phyloP scores from a whole-genome alignment of 30 jellyfish, hydroid and myxozoan species.

The Hydractinia symbiolongicarpus region DNA sequence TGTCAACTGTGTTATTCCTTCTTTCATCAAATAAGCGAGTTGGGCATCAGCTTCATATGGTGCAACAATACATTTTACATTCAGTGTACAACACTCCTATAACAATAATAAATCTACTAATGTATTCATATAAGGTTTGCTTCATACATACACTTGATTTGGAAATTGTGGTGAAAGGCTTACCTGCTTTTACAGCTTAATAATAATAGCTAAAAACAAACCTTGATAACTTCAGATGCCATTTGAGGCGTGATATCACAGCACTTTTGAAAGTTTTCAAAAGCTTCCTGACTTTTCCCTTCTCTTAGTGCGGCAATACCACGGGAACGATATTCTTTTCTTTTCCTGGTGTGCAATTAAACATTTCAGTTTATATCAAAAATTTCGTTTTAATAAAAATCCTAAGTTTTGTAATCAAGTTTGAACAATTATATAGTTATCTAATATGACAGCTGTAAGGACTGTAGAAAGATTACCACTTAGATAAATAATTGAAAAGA shows the following conservation, averaged over 20 bases:
- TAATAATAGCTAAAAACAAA: background rate
- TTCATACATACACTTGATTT: background rate
- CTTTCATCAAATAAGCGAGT: constrained; percentile 84
- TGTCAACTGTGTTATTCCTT: constrained; percentile 72
- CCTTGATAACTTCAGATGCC: constrained; percentile 97
- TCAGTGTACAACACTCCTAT: constrained; percentile 81
- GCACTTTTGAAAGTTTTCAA: constrained; percentile 86
- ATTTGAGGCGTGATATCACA: constrained; percentile 91
- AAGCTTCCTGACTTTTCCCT: constrained; percentile 75
- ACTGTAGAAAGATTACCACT: too few relatives aligned
- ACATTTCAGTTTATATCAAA: background rate
- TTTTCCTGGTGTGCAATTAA: constrained; percentile 16
- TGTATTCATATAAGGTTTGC: background rate
- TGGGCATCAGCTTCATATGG: constrained; percentile 99
- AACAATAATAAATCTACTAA: background rate
- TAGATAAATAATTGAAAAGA: too few relatives aligned
- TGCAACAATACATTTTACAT: constrained; percentile 88
- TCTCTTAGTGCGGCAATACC: constrained; percentile 85
- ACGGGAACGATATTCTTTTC: constrained; percentile 58
- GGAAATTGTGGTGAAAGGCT: background rate
- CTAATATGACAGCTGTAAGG: too few relatives aligned
- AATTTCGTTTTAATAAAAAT: background rate
- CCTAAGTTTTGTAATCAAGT: background rate
- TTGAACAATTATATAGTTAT: too few relatives aligned
- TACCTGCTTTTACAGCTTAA: too few relatives aligned